Evolutionary conservation across 2,113 vertebrate genomes (phyloP), one percentile per base, ranked within the genome.

Genomic region (Notothenia rossii): DNA sequence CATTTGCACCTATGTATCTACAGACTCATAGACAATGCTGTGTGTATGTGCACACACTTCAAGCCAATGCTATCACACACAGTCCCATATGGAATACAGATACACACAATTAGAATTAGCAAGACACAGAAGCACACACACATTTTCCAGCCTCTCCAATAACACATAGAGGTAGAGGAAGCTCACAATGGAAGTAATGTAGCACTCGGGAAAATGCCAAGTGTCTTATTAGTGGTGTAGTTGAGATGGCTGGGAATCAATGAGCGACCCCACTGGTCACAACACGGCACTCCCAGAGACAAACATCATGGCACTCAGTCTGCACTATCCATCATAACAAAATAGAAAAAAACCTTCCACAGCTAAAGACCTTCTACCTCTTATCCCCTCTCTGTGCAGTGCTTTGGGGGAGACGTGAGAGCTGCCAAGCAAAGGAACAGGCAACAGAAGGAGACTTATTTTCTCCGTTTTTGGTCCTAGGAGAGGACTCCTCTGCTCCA

Each of bases 161-260:
- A 89, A 29, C 29, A 85, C 75, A 49, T 75, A 67, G 62, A 74
- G 11, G 51, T 74, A 46, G 79, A 84, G 73, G 82, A 83, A 82
- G 65, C 78, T 83, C 88, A 83, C 90, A 81, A 72, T 71, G 81
- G 78, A 77, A 85, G 89, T 87, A 83, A 86, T 85, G 84, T 72
- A 85, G 82, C 85, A 86, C 87, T 71, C 78, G 79, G 88, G 93
- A 91, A 94, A 94, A 95, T 94, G 93, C 91, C 89, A 93, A 89
- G 86, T 91, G 90, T 91, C 93, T 94, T 94, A 94, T 95, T 95
- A 94, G 92, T 91, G 90, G 71, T 87, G 91, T 90, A 86, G 91
- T 75, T 46, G 73, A 85, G 86, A 86, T 88, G 88, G 85, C 86
- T 85, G 85, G 78, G 89, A 93, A 94, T 93, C 92, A 62, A 92